Conservation (phyloP, 2,797 vertebrate genomes). For the Luscinia megarhynchos region DNA sequence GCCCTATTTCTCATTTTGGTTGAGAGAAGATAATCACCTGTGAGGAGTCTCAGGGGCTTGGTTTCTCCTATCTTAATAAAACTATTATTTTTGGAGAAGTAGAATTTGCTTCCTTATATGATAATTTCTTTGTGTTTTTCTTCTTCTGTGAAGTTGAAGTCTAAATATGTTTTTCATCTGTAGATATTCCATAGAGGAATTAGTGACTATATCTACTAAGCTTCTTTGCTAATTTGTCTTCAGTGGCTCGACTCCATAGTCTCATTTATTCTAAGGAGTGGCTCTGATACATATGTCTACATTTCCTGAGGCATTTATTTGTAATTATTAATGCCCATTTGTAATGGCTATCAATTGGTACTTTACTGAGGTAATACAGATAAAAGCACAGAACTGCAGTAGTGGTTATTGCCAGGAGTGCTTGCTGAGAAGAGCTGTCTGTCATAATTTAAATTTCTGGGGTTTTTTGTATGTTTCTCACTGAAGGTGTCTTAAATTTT, state of each 20-base stretch:
- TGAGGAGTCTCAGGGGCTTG: not conserved
- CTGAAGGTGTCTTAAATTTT: not conserved
- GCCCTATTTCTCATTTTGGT: not conserved
- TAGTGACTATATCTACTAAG: not conserved
- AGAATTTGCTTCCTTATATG: not conserved
- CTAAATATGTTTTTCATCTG: not conserved
- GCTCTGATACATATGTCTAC: not conserved
- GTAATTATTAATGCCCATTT: constrained; percentile 48
- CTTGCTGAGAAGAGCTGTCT: not conserved
- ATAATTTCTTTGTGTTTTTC: not conserved
- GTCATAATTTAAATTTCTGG: not conserved
- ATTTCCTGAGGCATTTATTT: constrained; percentile 34
- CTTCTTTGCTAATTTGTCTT: constrained; percentile 30
- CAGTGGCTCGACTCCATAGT: not conserved
- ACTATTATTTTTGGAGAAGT: not conserved
- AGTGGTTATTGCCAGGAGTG: not conserved
- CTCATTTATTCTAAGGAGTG: not conserved
- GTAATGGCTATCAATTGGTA: constrained; percentile 32
- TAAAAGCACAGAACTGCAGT: not conserved
- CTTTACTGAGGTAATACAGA: constrained; percentile 18
- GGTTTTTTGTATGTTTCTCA: not conserved
- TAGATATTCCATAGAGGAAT: not conserved
- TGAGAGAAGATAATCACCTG: not conserved
- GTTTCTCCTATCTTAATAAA: not conserved
- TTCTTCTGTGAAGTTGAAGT: not conserved